Evolutionary conservation across 2,888 invertebrate genomes (phyloP).

Genomic region (Rotaria sp.): DNA sequence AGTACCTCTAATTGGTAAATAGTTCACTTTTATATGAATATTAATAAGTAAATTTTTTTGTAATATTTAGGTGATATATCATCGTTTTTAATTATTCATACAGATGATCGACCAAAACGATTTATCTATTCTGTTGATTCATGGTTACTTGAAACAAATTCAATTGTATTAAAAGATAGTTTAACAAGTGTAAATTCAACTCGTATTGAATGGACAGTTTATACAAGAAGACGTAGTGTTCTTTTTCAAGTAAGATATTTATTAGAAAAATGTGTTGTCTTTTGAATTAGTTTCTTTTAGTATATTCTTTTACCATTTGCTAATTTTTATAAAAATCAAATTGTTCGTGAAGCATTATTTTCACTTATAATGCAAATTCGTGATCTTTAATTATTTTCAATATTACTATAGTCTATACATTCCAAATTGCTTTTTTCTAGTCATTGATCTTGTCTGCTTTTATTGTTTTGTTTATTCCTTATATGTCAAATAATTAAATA

Average conservation of each 20-base stretch:
- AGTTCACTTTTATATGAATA: not conserved
- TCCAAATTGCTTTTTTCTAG: not conserved
- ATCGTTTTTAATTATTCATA: not conserved
- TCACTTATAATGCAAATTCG: not conserved
- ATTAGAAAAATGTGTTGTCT: no score
- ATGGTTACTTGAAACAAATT: not conserved
- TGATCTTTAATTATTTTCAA: not conserved
- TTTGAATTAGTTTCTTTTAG: not conserved
- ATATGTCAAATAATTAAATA: no score
- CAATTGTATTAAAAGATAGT: not conserved
- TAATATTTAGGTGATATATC: not conserved
- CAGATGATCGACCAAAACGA: not conserved
- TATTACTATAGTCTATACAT: not conserved
- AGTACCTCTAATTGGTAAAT: not conserved
- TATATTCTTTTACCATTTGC: not conserved
- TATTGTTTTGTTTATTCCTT: not conserved
- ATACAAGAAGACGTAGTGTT: not conserved
- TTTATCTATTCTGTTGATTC: not conserved
- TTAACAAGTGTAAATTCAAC: not conserved
- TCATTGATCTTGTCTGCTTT: not conserved
- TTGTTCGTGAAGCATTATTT: slow-evolving; percentile 6
- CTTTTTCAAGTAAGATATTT: not conserved
- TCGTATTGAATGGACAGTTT: not conserved
- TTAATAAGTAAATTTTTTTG: not conserved
- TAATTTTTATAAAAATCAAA: not conserved